These are phyloP conservation scores for Gymnopithys bicolor DNA, from an alignment of 2,797 vertebrate genomes.

Conservation along the genomic window DNA sequence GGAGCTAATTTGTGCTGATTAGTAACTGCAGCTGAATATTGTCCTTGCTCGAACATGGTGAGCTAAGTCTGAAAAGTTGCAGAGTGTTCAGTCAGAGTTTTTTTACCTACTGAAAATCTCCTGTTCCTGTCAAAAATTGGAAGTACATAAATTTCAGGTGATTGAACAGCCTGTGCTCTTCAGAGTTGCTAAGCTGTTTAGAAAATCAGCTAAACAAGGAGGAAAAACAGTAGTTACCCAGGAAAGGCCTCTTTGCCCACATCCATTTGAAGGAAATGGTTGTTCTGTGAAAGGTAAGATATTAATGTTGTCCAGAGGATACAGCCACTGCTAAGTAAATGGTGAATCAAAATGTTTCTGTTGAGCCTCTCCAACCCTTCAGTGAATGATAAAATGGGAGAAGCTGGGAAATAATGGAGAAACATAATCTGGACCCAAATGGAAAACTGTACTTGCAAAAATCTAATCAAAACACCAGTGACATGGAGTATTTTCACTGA, in stretches of 20 bases:
- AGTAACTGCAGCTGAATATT: neutral
- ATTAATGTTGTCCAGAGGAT: neutral
- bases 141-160: neutral
- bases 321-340: neutral
- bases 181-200: neutral
- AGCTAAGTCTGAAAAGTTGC: neutral
- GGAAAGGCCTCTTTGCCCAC: neutral
- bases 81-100: neutral
- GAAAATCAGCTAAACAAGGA: neutral
- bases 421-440: neutral
- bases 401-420: neutral
- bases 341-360: neutral
- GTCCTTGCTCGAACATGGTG: neutral
- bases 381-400: neutral
- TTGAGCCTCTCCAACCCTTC: neutral
- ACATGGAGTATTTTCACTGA: neutral
- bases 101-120: neutral
- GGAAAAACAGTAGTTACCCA: neutral
- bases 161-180: neutral
- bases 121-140: neutral
- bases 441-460: neutral
- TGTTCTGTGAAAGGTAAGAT: neutral
- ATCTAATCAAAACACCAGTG: neutral
- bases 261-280: neutral
- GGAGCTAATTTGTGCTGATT: slow-evolving; percentile 30